Percentiles rank a stretch among this genome's conserved stretches.
Evolutionary conservation across 2,797 vertebrate genomes (phyloP).

Genomic region (Microctenopoma steveboyesi): DNA sequence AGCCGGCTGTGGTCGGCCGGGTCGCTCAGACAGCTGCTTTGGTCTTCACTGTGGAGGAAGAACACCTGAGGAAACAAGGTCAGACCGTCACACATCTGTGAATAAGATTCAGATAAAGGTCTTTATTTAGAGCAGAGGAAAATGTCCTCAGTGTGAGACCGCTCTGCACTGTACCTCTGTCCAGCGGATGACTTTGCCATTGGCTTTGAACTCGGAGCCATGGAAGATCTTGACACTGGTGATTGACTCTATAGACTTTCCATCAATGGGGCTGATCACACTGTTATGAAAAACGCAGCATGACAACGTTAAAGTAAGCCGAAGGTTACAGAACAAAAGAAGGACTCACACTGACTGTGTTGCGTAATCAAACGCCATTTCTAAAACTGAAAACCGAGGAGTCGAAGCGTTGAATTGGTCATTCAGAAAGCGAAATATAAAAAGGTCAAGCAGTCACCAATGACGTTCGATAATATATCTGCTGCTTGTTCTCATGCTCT

Average conservation of each 20-base stretch:
- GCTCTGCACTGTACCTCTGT: constrained; percentile 86
- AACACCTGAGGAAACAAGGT: constrained; percentile 86
- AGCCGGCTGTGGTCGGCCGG: constrained; percentile 97
- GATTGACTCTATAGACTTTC: constrained; percentile 96
- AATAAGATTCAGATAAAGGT: neutral
- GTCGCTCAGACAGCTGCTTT: constrained; percentile 90
- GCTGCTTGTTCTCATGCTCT: neutral
- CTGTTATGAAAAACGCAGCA: constrained; percentile 69
- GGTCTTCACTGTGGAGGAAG: constrained; percentile 95
- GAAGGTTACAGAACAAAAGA: neutral
- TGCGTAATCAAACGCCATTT: too few species aligned
- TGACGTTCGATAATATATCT: neutral
- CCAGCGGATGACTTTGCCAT: constrained; percentile 98
- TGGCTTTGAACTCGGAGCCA: constrained; percentile 96
- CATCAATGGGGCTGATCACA: constrained; percentile 95
- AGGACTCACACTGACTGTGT: too few species aligned
- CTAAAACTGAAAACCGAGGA: too few species aligned
- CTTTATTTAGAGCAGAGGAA: too few species aligned
- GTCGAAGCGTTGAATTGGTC: too few species aligned
- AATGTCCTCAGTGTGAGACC: too few species aligned
- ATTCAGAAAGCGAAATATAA: neutral
- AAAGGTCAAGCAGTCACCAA: too few species aligned
- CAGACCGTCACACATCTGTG: too few species aligned
- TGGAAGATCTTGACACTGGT: constrained; percentile 98
- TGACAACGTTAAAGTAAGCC: neutral